Percentiles rank a stretch among this genome's conserved stretches.
Evolutionary conservation across 2,113 vertebrate genomes (phyloP).

Genomic region (Seriola quinqueradiata): DNA sequence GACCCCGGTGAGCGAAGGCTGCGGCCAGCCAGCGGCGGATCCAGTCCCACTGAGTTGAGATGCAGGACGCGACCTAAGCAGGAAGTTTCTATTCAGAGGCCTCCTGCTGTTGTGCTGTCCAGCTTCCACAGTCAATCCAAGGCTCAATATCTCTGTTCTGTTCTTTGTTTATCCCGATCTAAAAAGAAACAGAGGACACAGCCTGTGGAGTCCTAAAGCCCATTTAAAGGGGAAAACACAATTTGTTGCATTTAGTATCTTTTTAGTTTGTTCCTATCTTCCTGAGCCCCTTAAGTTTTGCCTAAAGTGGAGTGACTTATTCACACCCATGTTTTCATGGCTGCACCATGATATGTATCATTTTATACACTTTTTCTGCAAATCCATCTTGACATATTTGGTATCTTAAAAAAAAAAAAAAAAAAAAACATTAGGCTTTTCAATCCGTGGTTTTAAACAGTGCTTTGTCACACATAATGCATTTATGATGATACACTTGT

Average conservation of each 20-base stretch:
- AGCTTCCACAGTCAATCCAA: constrained; percentile 71
- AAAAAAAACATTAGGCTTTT: not conserved
- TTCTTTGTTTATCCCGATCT: constrained; percentile 69
- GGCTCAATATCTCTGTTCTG: constrained; percentile 70
- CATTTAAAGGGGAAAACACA: constrained; percentile 37
- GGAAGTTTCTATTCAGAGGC: constrained; percentile 81
- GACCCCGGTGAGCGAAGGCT: constrained; percentile 47
- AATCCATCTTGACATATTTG: not conserved
- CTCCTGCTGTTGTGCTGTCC: constrained; percentile 73
- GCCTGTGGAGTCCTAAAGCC: constrained; percentile 41
- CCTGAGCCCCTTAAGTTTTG: not conserved
- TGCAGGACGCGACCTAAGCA: constrained; percentile 80
- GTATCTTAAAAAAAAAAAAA: not conserved
- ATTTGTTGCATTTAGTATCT: constrained; percentile 25
- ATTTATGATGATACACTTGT: constrained; percentile 27
- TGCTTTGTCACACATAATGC: constrained; percentile 12
- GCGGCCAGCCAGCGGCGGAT: constrained; percentile 35
- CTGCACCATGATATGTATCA: not conserved
- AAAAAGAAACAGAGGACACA: constrained; percentile 46
- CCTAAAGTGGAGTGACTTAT: constrained; percentile 1
- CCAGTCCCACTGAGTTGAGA: constrained; percentile 78
- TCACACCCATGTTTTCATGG: not conserved
- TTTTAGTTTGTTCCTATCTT: constrained; percentile 15
- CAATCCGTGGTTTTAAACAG: not conserved
- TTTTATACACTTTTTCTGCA: not conserved